Conservation (phyloP, 2,797 vertebrate genomes). For the Sebastes melanostomus region DNA sequence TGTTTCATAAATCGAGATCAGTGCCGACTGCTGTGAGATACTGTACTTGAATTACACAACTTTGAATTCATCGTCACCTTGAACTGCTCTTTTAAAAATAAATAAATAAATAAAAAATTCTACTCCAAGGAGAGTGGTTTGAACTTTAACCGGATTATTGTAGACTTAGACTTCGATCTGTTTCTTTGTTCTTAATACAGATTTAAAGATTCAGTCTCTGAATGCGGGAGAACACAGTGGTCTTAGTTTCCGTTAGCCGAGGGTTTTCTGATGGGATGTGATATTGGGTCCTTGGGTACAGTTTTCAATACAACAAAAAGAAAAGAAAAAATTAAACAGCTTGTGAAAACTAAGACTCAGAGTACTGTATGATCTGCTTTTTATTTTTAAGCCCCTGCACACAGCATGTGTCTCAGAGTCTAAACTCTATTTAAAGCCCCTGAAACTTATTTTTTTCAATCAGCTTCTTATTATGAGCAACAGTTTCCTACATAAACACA, state of each 20-base stretch:
- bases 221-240: background rate
- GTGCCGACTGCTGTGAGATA: background rate
- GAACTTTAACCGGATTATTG: background rate
- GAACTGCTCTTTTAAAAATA: background rate
- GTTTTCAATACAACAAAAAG: background rate
- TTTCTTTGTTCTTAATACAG: background rate
- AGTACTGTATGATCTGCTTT: background rate
- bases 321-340: background rate
- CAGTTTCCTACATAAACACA: too few species aligned
- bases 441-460: background rate
- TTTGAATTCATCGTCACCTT: background rate
- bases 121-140: background rate
- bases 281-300: background rate
- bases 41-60: background rate
- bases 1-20: constrained; percentile 28
- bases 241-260: background rate
- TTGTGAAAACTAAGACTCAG: background rate
- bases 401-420: background rate
- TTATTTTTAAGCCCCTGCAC: background rate
- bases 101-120: background rate
- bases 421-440: background rate
- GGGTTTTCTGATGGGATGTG: background rate
- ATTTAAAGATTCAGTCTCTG: background rate
- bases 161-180: background rate
- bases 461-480: background rate